Base-by-base conservation (phyloP, 2,888 invertebrate species). In the Rhingia rostrata region DNA sequence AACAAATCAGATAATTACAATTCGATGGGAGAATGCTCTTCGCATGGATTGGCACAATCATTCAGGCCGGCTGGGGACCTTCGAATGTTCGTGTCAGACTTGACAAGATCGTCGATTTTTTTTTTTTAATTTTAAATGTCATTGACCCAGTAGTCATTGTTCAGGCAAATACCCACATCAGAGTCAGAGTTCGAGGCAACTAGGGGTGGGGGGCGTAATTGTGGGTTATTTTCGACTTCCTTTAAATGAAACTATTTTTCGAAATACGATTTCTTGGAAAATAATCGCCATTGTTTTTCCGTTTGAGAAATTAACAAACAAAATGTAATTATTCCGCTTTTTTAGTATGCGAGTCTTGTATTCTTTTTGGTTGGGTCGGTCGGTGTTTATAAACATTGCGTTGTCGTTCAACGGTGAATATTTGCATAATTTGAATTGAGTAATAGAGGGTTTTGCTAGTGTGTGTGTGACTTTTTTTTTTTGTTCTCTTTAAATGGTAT, bases 341-440 rank as follows among this genome's bases (percentile, higher is more conserved):
- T 22, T 81, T 70, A 75, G 41, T 81, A 81, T 81, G 75, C 81
- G 64, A 49, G 69, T 60, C 81, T 56, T 37, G 58, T 60, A 60
- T n/a, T 66, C 43, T 43, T 43, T 12, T 63, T n/a, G 35, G 47
- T 22, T 14, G 7, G 33, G n/a, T 49, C 39, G 63, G 63, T 70
- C 39, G 47, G 35, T 75, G 49, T 56, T 75, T 61, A 43, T 67
- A 53, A 67, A 47, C 49, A 61, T 67, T 67, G 47, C 49, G 22
- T 22, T 22, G 22, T 49, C 32, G 54, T 39, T 74, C n/a, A 75
- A 81, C 81, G 58, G 81, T 81, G 69, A 81, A 81, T 75, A 63
- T 81, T 81, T 75, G 75, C 81, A 81, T 70, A 74, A 51, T 58
- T 80, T 63, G 14, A 63, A 54, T 80, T 80, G 56, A 61, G 67